Evolutionary conservation across 1,140 invertebrate species (phyloP), one percentile per base, ranked within the genome.

Genomic region (Holcopasites calliopsidis): DNA sequence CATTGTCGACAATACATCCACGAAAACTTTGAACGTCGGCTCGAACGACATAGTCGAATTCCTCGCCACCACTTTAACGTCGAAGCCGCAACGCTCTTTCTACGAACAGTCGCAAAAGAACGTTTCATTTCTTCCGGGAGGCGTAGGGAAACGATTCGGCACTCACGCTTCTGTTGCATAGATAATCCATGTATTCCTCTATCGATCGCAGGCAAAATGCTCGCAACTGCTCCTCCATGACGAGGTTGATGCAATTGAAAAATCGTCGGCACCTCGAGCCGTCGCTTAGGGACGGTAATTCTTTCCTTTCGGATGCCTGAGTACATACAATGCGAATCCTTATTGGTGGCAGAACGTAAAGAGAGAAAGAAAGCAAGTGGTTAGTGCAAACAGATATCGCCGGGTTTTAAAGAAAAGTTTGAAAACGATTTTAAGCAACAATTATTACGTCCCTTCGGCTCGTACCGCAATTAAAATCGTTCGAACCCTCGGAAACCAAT

Each of bases 211-310:
- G 90, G 76, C 95, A 96, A 35, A 98, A 88, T 33, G 93, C 93
- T 89, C 97, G 96, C 28, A 98, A 90, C 84, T 97, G 96, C 79
- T 95, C 94, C 6, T 96, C 96, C 97, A 98, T 98, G 23, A 98
- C 92, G 21, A 95, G 95, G 7, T 96, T 95, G 1, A 97, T 93
- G 84, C 96, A 97, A 85, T 97, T 95, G 85, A 96, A 98, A 91
- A 98, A 97, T 61, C 94, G 69, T 93, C 84, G 94, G 93, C 83
- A 96, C 93, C 94, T 93, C 8, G 92, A 92, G 49, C 92, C 93
- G 76, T 95, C 93, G 54, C 94, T 93, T 11, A 93, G 92, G 70
- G 94, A 93, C 8, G 96, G 96, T 69, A 98, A 80, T 94, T 95
- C 95, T 79, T 94, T 94, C 65, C 54, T 75, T 88, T 96, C 96